Percentiles rank a stretch among this genome's conserved stretches.
phyloP scores from a whole-genome alignment of 2,888 invertebrate genomes.

The Caenorhabditis plicata region DNA sequence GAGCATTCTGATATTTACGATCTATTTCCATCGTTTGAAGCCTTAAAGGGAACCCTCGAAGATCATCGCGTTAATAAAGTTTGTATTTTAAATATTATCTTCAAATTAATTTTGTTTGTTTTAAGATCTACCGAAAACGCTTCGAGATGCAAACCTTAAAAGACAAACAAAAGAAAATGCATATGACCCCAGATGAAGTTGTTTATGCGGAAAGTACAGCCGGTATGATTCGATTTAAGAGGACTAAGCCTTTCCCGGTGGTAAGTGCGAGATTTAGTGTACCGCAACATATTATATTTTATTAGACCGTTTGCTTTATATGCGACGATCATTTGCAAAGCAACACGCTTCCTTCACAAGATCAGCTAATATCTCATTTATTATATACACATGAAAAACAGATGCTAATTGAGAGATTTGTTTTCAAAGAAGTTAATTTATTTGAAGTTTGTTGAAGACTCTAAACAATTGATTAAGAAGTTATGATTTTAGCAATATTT shows the following conservation, averaged over 20 bases:
- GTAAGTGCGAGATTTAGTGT: slow-evolving; percentile 10
- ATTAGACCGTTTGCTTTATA: slow-evolving; percentile 36
- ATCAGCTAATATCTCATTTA: slow-evolving; percentile 33
- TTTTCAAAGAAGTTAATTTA: slow-evolving; percentile 31
- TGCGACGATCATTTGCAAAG: slow-evolving; percentile 25
- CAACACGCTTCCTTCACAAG: slow-evolving; percentile 33
- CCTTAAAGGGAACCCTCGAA: slow-evolving; percentile 10
- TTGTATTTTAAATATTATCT: neutral
- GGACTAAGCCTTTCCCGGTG: slow-evolving; percentile 41
- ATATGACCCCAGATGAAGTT: slow-evolving; percentile 34
- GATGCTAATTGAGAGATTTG: slow-evolving; percentile 34
- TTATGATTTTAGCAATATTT: slow-evolving; percentile 32
- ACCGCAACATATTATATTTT: slow-evolving; percentile 7
- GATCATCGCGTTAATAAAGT: slow-evolving; percentile 32
- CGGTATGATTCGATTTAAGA: slow-evolving; percentile 16
- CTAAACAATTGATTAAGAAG: neutral
- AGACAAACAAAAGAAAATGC: slow-evolving; percentile 28
- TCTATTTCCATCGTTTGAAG: slow-evolving; percentile 21
- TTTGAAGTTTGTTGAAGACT: slow-evolving; percentile 24
- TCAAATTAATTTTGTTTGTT: neutral
- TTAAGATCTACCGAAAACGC: slow-evolving; percentile 33
- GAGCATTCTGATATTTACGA: slow-evolving; percentile 17
- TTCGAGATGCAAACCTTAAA: slow-evolving; percentile 31
- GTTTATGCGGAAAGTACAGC: slow-evolving; percentile 17
- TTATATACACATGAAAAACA: slow-evolving; percentile 19